These are phyloP conservation scores for Sylvicapra grimmia DNA, from an alignment of 2,113 vertebrate species.

Conservation along the genomic window DNA sequence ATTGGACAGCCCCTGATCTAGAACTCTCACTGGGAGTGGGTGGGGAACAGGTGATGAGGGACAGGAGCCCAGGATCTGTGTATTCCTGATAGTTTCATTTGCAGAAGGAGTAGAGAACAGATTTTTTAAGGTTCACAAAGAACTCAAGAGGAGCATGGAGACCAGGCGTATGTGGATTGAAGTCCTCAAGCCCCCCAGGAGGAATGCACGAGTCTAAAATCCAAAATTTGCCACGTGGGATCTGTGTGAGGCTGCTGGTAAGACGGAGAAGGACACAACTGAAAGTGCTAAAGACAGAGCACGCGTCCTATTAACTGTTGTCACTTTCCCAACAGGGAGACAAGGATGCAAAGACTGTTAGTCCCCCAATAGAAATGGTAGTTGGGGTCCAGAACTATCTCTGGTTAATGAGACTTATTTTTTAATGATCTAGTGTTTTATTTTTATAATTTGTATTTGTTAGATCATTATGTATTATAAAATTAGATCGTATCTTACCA, in stretches of 20 bases:
- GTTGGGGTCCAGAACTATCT: neutral
- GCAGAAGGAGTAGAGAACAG: neutral
- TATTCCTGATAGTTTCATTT: neutral
- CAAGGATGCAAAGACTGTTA: neutral
- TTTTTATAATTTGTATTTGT: neutral
- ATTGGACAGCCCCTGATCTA: neutral
- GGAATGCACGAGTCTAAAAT: neutral
- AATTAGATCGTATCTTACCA: neutral
- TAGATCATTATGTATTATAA: neutral
- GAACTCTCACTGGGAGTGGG: fast-evolving
- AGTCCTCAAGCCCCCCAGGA: neutral
- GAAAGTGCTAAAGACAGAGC: neutral
- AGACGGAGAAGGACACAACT: neutral
- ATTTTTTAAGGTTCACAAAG: neutral
- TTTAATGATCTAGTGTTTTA: neutral
- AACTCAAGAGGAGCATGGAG: neutral
- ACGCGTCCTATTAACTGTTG: neutral
- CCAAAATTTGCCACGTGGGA: neutral
- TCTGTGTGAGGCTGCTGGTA: neutral
- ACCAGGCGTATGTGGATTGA: neutral
- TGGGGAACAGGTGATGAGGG: fast-evolving
- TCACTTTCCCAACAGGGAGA: neutral
- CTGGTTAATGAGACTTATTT: neutral
- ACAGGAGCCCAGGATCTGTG: neutral
- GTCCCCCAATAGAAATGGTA: fast-evolving